These are phyloP conservation scores for Vesta saturnalis DNA, from an alignment of 2,888 invertebrate species.

Conservation along the genomic window DNA sequence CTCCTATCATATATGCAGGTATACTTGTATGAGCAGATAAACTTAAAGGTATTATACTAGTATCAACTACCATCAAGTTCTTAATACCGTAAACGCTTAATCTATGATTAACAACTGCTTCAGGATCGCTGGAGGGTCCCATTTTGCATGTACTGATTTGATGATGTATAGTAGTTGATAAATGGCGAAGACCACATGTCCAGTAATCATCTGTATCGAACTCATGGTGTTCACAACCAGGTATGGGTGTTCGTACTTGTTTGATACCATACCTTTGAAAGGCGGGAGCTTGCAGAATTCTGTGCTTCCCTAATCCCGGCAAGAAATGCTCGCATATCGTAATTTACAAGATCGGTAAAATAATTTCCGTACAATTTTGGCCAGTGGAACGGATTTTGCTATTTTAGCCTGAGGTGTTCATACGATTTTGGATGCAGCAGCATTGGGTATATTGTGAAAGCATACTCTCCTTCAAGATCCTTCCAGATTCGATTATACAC, in stretches of 20 bases:
- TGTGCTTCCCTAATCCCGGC: slow-evolving; percentile 64
- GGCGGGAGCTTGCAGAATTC: slow-evolving; percentile 62
- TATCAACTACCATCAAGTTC: slow-evolving; percentile 66
- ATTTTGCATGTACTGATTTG: slow-evolving; percentile 68
- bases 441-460: slow-evolving; percentile 65
- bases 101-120: slow-evolving; percentile 67
- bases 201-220: slow-evolving; percentile 65
- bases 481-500: slow-evolving; percentile 55
- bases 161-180: slow-evolving; percentile 64
- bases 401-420: slow-evolving; percentile 74
- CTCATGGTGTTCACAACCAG: slow-evolving; percentile 62
- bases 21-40: slow-evolving; percentile 66
- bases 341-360: slow-evolving; percentile 67
- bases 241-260: slow-evolving; percentile 61
- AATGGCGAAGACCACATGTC: slow-evolving; percentile 63
- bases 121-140: slow-evolving; percentile 64
- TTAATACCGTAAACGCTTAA: slow-evolving; percentile 65
- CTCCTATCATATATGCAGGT: slow-evolving; percentile 67
- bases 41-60: slow-evolving; percentile 66
- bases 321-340: slow-evolving; percentile 60
- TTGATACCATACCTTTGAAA: slow-evolving; percentile 62
- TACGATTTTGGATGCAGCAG: slow-evolving; percentile 68
- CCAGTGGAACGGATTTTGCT: slow-evolving; percentile 74
- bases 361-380: slow-evolving; percentile 86
- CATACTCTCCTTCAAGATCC: slow-evolving; percentile 56